Percentiles rank a stretch among this genome's conserved stretches.
phyloP scores from a whole-genome alignment of 2,113 vertebrate genomes.

The Trogon melanurus region DNA sequence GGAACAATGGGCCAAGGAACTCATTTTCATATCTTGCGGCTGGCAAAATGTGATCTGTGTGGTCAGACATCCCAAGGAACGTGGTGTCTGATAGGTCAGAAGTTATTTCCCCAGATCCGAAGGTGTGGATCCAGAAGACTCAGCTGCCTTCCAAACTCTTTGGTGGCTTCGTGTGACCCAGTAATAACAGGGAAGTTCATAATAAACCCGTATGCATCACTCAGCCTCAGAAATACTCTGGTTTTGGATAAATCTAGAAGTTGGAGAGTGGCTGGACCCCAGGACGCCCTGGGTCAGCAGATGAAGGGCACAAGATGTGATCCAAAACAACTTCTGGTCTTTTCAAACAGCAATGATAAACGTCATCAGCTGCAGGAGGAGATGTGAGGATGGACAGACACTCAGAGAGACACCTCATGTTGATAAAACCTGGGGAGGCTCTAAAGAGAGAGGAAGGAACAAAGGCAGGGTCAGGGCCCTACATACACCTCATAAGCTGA shows the following conservation, averaged over 20 bases:
- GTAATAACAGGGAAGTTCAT: background rate
- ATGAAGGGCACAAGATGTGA: background rate
- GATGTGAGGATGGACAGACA: background rate
- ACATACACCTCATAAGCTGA: background rate
- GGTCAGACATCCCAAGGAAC: background rate
- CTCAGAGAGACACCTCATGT: rapidly evolving
- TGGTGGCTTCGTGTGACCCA: background rate
- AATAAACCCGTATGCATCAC: background rate
- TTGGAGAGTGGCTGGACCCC: background rate
- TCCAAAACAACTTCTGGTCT: background rate
- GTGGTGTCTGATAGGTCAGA: background rate
- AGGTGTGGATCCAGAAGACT: background rate
- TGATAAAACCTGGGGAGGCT: background rate
- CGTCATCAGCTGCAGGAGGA: background rate
- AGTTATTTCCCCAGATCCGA: background rate
- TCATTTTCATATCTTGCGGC: background rate
- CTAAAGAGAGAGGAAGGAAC: background rate
- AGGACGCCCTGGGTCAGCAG: background rate
- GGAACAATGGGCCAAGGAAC: background rate
- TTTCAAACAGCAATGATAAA: background rate
- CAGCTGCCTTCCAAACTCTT: background rate
- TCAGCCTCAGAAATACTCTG: background rate
- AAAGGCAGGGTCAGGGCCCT: background rate
- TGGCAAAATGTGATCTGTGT: background rate
- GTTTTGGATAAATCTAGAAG: background rate